phyloP scores from a whole-genome alignment of 2,888 invertebrate genomes.

The Notocelia uddmanniana region DNA sequence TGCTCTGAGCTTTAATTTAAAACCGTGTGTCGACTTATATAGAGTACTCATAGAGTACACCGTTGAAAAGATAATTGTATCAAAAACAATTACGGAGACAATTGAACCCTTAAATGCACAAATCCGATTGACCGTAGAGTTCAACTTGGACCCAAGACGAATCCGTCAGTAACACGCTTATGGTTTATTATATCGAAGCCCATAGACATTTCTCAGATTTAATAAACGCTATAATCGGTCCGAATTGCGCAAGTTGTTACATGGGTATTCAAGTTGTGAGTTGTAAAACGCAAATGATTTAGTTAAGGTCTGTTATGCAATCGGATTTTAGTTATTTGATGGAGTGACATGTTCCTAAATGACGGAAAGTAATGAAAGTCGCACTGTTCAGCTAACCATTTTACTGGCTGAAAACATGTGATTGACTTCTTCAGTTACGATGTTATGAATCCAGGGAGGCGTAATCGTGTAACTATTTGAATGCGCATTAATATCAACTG shows the following conservation, averaged over 20 bases:
- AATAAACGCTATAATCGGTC: slow-evolving; percentile 23
- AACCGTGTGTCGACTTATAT: no score
- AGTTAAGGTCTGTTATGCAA: slow-evolving; percentile 40
- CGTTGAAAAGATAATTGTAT: not conserved
- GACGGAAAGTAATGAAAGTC: not conserved
- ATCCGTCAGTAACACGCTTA: slow-evolving; percentile 10
- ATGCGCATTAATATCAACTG: no score
- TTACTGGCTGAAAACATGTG: no score
- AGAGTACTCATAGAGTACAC: not conserved
- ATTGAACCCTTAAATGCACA: not conserved
- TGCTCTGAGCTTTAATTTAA: no score
- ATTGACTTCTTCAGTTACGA: no score
- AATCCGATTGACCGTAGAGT: not conserved
- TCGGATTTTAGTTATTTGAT: not conserved
- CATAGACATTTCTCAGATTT: slow-evolving; percentile 15
- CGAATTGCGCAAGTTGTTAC: slow-evolving; percentile 37
- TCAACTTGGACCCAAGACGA: slow-evolving; percentile 24
- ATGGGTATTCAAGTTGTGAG: slow-evolving; percentile 15
- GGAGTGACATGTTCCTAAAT: not conserved
- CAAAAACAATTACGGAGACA: not conserved
- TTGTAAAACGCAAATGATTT: slow-evolving; percentile 31
- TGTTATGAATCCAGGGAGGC: no score
- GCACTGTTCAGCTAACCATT: not conserved
- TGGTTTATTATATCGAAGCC: slow-evolving; percentile 6
- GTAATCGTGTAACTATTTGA: no score